phyloP scores from a whole-genome alignment of 2,797 vertebrate species.

The Thamnophis elegans region DNA sequence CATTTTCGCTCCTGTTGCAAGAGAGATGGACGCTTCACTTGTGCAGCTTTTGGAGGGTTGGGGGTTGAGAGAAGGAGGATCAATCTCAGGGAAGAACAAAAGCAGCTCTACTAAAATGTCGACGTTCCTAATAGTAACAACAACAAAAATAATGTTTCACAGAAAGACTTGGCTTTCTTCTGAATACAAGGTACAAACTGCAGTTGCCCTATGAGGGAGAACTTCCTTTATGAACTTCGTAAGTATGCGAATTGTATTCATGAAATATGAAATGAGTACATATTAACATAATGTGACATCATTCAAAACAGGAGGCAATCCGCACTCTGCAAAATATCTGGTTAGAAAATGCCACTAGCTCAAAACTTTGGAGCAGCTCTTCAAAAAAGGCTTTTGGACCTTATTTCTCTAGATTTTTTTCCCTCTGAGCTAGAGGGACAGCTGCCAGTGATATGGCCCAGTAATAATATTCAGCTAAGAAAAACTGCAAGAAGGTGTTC shows the following conservation, averaged over 20 bases:
- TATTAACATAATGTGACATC: not conserved
- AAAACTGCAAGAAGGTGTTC: not conserved
- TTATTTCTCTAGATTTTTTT: not conserved
- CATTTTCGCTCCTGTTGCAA: not conserved
- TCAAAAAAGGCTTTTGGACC: not conserved
- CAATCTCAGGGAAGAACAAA: not conserved
- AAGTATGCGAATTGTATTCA: not conserved
- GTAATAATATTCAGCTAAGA: not conserved
- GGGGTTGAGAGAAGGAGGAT: not conserved
- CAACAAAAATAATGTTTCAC: not conserved
- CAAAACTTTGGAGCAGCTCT: not conserved
- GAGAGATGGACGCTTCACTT: not conserved
- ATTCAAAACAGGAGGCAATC: not conserved
- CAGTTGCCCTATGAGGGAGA: not conserved
- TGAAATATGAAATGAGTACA: not conserved
- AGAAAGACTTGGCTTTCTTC: not conserved
- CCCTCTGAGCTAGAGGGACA: not conserved
- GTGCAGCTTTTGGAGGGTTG: not conserved
- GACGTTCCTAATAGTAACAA: not conserved
- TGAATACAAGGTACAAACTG: not conserved
- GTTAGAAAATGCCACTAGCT: not conserved
- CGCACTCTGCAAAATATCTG: not conserved
- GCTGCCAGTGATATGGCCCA: not conserved
- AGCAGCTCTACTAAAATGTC: not conserved
- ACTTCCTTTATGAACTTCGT: not conserved